Evolutionary conservation across 2,113 vertebrate genomes (phyloP).

Genomic region (Pungitius pungitius): DNA sequence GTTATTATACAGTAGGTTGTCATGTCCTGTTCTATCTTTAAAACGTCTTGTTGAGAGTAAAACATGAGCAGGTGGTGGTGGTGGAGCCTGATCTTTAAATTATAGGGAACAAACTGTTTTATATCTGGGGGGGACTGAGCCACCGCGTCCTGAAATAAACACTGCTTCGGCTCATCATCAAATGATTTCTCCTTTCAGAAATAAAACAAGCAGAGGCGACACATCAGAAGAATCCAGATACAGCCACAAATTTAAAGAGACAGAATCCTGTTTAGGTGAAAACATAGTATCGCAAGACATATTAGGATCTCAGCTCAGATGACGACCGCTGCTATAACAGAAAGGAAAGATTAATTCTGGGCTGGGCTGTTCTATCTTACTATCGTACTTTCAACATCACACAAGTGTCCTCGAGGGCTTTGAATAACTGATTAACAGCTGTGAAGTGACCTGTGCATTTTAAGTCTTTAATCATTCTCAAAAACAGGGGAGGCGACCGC

Average conservation of each 20-base stretch:
- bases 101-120: slow-evolving; percentile 51
- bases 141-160: slow-evolving; percentile 24
- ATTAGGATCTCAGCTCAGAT: not conserved
- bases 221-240: not conserved
- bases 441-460: slow-evolving; percentile 21
- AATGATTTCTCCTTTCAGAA: slow-evolving; percentile 14
- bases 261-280: not conserved
- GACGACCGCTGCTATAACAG: not conserved
- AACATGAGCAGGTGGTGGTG: slow-evolving; percentile 43
- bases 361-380: not conserved
- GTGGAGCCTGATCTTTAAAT: slow-evolving; percentile 51
- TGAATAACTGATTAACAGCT: slow-evolving; percentile 45
- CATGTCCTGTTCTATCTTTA: slow-evolving; percentile 27
- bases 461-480: slow-evolving; percentile 24
- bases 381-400: slow-evolving; percentile 7
- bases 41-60: slow-evolving; percentile 37
- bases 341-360: not conserved
- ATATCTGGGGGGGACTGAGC: slow-evolving; percentile 5
- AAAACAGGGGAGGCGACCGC: slow-evolving; percentile 9
- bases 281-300: not conserved
- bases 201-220: slow-evolving; percentile 1
- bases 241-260: not conserved
- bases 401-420: slow-evolving; percentile 5
- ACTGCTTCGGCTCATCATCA: slow-evolving; percentile 5
- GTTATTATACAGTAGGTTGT: slow-evolving; percentile 23